A percentile compares a stretch with the other conserved stretches of the same genome.
These are phyloP conservation scores for Euglossa dilemma DNA, from an alignment of 1,140 invertebrate species.

Conservation along the genomic window DNA sequence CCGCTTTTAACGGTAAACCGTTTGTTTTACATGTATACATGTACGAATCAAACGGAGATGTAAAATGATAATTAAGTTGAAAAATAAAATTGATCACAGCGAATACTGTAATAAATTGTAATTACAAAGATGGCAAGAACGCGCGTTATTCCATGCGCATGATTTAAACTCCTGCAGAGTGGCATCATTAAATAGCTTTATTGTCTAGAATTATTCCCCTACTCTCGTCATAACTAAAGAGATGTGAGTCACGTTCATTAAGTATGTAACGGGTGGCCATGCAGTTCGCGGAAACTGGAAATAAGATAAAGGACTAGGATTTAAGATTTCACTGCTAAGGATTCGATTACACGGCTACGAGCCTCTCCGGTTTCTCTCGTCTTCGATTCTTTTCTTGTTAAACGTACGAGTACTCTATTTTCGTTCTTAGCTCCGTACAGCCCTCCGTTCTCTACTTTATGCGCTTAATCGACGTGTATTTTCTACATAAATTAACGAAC, in stretches of 20 bases:
- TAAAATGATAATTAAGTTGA: background rate
- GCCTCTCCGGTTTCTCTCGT: constrained; percentile 48
- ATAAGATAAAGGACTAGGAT: constrained; percentile 30
- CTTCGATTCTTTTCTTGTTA: constrained; percentile 35
- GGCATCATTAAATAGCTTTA: constrained; percentile 65
- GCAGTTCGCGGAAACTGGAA: constrained; percentile 43
- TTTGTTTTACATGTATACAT: too few relatives aligned
- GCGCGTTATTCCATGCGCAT: constrained; percentile 12
- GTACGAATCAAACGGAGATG: background rate
- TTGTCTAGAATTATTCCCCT: constrained; percentile 69
- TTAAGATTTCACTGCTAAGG: constrained; percentile 46
- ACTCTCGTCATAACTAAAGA: constrained; percentile 49
- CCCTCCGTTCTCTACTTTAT: constrained; percentile 19
- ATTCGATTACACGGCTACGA: constrained; percentile 41
- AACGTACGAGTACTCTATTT: constrained; percentile 24
- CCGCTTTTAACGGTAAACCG: background rate
- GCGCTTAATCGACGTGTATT: background rate
- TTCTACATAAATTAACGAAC: background rate
- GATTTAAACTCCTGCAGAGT: constrained; percentile 31
- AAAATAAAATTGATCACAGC: background rate
- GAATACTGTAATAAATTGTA: background rate
- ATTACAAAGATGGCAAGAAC: background rate
- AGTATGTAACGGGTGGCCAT: constrained; percentile 57
- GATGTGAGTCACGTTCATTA: constrained; percentile 68
- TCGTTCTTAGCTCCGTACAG: background rate